Base-by-base conservation (phyloP, 2,797 vertebrate species). In the Spinus olivaceus region DNA sequence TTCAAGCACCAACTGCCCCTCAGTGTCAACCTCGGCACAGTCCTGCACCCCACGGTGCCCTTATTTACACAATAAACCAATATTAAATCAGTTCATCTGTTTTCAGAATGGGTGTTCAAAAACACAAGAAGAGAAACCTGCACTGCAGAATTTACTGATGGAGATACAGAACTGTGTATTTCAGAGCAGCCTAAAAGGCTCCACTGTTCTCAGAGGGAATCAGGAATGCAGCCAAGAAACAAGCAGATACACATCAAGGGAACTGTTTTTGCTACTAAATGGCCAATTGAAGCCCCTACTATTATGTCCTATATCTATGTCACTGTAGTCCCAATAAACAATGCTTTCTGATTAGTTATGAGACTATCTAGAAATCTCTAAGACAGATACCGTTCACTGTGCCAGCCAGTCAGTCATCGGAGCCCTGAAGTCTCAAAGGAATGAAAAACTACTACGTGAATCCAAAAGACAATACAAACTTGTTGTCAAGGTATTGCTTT, bases 231-330 rank as follows among this genome's bases (percentile, higher is more conserved):
- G 91, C 74, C 88, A 94, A 79, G 56, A 89, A 74, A 85, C 64
- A 81, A 69, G 46, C 32, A 96, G 77, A 94, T 92, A 89, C 61
- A 90, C 63, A 93, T 92, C 92, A 90, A 84, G 57, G 72, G 89
- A 94, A 92, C 78, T 59, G 72, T 8, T 94, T 94, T 88, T 93
- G 67, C 86, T 85, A 77, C 73, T 92, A 95, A 94, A 94, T 54
- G 33, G 67, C 69, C 86, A 92, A 67, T 1, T 83, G 92, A 92
- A 78, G 71, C 41, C 57, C 71, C 70, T 89, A 12, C 82, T 73
- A 67, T 51, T 91, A 79, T 92, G 86, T 61, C 78, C 47, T 74
- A 20, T 51, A 93, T 74, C 67, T 86, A 23, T 93, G 73, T 78
- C 85, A 91, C 73, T 51, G 46, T 50, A 84, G 67, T 10, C 51